Conservation (phyloP, 2,797 vertebrate species). For the Periophthalmus magnuspinnatus region DNA sequence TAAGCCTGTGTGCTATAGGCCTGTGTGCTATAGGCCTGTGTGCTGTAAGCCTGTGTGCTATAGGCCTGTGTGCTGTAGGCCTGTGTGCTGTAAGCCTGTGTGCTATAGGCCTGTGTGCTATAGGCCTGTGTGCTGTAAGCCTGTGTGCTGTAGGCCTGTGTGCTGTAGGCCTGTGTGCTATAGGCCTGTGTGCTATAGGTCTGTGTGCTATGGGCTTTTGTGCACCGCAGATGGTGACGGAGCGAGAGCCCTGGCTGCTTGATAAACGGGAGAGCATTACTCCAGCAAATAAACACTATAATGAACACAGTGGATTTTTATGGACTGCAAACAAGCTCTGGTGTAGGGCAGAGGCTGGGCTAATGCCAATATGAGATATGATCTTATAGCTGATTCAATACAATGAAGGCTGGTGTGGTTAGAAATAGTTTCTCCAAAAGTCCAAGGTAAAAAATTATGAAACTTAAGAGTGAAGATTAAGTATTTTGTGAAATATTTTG, state of each 20-base stretch:
- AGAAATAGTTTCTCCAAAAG: conserved; percentile 3
- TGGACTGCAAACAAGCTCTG: conserved; percentile 12
- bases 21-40: conserved; percentile 17
- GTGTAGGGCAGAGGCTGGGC: conserved; percentile 22
- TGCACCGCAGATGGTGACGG: not conserved
- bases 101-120: conserved; percentile 19
- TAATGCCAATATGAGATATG: not conserved
- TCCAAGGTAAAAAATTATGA: not conserved
- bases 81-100: conserved; percentile 16
- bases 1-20: too few species aligned
- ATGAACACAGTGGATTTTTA: conserved; percentile 38
- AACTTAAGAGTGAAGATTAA: too few species aligned
- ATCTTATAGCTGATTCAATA: not conserved
- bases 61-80: conserved; percentile 12
- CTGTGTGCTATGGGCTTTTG: not conserved
- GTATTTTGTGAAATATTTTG: too few species aligned
- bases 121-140: conserved; percentile 12
- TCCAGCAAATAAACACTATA: conserved; percentile 35
- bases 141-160: conserved; percentile 14
- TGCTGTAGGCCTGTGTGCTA: conserved; percentile 24
- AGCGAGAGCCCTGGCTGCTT: conserved; percentile 25
- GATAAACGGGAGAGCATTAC: conserved; percentile 44
- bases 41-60: conserved; percentile 19
- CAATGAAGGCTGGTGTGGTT: not conserved
- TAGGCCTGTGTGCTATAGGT: conserved; percentile 12